Evolutionary conservation across 2,888 invertebrate genomes (phyloP), one percentile per base, ranked within the genome.

Genomic region (Synergus japonicus): DNA sequence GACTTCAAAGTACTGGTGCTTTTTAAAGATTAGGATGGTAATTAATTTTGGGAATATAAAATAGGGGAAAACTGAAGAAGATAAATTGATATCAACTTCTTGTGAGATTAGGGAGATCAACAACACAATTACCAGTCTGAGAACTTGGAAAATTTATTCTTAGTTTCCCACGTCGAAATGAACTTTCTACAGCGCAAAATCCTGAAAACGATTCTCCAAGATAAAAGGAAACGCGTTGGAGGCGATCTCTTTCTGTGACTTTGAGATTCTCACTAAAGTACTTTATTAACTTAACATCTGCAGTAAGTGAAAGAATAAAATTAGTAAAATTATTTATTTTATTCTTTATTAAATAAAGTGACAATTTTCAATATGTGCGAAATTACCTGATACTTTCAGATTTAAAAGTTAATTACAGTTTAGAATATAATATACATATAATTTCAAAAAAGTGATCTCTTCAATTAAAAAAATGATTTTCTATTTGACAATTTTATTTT

Each of bases 201-300:
- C 69, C 49, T 37, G 15, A 4, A 49, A 69, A 5, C 29, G 69
- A 46, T 8, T 49, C 49, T 69, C 15, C 9, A 13, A 37, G 69
- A 69, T 69, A 69, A 69, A 69, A 69, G 49, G 69, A 49, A 69
- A 15, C 29, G 69, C 46, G 15, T 37, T 29, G 4, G 49, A 46
- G 15, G 4, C 1, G 15, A 69, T 49, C 49, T 69, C 49, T n/a
- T 69, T 13, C 69, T 46, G 49, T 69, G 46, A 15, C 69, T 69
- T 69, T 69, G 29, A 22, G 29, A 46, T 49, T 8, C 29, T 37
- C 69, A 46, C 13, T 29, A 12, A 44, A 44, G 44, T 1, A 29
- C 67, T 67, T 46, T 5, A 22, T 67, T 44, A 22, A 43, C 43
- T 44, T 12, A 29, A 13, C 9, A 29, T 4, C 60, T 12, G 54